Evolutionary conservation across 2,888 invertebrate species (phyloP), one percentile per base, ranked within the genome.

Genomic region (Abrostola triplasia): DNA sequence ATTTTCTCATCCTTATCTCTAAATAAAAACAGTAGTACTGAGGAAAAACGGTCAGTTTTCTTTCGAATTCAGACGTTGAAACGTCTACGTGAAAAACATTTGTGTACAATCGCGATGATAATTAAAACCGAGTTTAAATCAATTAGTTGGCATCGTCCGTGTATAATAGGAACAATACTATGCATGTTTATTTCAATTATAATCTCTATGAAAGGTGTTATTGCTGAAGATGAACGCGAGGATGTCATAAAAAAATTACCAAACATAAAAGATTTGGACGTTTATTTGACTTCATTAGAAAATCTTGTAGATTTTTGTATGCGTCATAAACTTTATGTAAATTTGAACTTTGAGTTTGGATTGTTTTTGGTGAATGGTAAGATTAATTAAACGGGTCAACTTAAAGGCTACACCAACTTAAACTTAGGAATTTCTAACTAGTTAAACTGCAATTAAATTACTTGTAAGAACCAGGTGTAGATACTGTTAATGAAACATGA

Each of bases 321-420:
- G 11, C 62, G 64, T 12, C 68, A 87, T 67, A 81, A 77, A 68
- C 36, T 79, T 51, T 76, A 84, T 38, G 64, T 90, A 44, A 88
- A 92, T 77, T 53, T 86, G 10, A 84, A 86, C 73, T 78, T 86
- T 37, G 80, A 70, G 10, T 89, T 89, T 50, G 92, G 90, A 42
- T 67, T 92, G 59, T 90, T 91, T 79, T 64, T 92, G 40, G 65
- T 81, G 0, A 85, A 85, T 24, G 90, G 92, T 92, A 84, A 86
- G 82, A 55, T 37, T 51, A 9, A 36, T n/a, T 5, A 42, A 13
- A 47, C 13, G 10, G 24, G 24, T 24, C 4, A 24, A 24, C 24
- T 4, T 24, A 24, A 24, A 24, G 24, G 24, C 4, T 24, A 24
- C 4, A 4, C 24, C 24, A 24, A 24, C 24, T 4, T 4, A 24